Evolutionary conservation across 2,113 vertebrate species (phyloP).

Genomic region (Meleagris gallopavo): DNA sequence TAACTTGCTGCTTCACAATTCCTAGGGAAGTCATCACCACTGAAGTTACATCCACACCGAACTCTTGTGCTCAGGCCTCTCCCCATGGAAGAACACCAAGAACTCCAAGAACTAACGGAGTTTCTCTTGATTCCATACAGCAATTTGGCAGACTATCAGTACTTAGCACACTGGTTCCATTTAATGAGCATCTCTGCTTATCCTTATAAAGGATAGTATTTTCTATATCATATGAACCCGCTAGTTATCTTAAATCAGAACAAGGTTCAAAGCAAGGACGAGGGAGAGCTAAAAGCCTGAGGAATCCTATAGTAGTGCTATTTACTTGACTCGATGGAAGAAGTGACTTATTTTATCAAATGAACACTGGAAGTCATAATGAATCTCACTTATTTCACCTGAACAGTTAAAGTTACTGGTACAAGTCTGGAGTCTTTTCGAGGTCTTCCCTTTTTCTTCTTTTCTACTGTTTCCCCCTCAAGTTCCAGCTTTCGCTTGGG

Average conservation of each 20-base stretch:
- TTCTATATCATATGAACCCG: background rate
- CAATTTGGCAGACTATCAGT: background rate
- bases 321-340: background rate
- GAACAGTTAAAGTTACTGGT: conserved; percentile 83
- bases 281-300: background rate
- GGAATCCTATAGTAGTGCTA: background rate
- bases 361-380: background rate
- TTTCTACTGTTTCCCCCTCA: conserved; percentile 91
- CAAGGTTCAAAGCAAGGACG: background rate
- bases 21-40: background rate
- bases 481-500: conserved; percentile 91
- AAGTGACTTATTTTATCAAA: background rate
- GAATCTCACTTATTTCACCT: conserved; percentile 75
- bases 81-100: background rate
- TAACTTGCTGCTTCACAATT: background rate
- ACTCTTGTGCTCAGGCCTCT: background rate
- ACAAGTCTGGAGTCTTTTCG: conserved; percentile 91
- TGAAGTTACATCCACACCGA: background rate
- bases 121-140: background rate
- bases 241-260: background rate
- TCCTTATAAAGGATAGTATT: background rate
- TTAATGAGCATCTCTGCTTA: background rate
- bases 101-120: background rate
- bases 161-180: background rate
- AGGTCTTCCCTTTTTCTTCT: conserved; percentile 95